These are phyloP conservation scores for Eupsilia transversa DNA, from an alignment of 2,888 invertebrate genomes.

Conservation along the genomic window DNA sequence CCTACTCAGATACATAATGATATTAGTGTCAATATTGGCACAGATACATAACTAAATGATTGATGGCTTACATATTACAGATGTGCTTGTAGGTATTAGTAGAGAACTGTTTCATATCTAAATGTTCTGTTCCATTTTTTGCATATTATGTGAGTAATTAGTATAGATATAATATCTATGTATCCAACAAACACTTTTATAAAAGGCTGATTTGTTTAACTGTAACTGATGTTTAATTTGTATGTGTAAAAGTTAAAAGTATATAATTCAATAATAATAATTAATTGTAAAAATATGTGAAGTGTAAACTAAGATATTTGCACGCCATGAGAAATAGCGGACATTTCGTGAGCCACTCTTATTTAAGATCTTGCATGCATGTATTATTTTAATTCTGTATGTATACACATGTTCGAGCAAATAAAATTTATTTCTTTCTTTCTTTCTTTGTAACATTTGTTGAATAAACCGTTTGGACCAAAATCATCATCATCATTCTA, in stretches of 20 bases:
- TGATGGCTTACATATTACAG: conserved; percentile 7
- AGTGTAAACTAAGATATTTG: too few species aligned
- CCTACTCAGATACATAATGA: conserved; percentile 11
- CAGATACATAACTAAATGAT: conserved; percentile 17
- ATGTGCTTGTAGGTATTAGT: background rate
- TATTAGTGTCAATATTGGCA: conserved; percentile 39
- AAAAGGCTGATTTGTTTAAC: too few species aligned
- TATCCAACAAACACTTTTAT: background rate
- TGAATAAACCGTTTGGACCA: background rate
- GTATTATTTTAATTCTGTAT: too few species aligned
- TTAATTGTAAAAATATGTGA: too few species aligned
- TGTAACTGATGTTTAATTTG: too few species aligned
- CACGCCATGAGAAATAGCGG: too few species aligned
- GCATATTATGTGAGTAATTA: background rate
- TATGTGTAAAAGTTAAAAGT: too few species aligned
- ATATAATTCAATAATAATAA: too few species aligned
- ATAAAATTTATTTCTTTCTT: too few species aligned
- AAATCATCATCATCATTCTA: background rate
- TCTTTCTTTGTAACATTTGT: background rate
- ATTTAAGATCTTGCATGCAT: too few species aligned
- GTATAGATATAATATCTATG: background rate
- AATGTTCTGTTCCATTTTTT: background rate
- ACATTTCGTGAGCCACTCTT: too few species aligned
- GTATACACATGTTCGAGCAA: too few species aligned
- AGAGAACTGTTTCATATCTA: background rate